Evolutionary conservation across 2,113 vertebrate species (phyloP).

Genomic region (Macaca fascicularis): DNA sequence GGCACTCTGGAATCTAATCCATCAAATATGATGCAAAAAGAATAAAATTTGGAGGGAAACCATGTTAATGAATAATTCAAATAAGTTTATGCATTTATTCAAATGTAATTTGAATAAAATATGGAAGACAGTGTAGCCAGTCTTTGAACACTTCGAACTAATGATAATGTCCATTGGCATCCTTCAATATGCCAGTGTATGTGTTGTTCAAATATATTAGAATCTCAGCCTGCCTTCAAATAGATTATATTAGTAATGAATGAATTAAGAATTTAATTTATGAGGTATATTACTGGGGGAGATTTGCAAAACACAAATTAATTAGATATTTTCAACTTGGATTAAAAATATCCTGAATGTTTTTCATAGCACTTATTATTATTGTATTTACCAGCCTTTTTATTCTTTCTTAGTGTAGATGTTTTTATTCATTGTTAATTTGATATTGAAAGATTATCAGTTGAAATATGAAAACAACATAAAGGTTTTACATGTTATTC

Average conservation of each 20-base stretch:
- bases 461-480: not conserved
- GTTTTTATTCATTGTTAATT: not conserved
- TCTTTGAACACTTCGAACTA: not conserved
- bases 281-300: not conserved
- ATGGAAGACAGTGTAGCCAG: not conserved
- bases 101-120: not conserved
- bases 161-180: not conserved
- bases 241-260: not conserved
- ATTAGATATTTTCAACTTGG: not conserved
- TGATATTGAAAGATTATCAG: not conserved
- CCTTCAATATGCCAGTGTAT: not conserved
- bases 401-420: not conserved
- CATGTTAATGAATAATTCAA: not conserved
- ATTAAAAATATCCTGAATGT: not conserved
- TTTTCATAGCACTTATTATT: not conserved
- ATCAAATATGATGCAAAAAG: not conserved
- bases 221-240: not conserved
- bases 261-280: not conserved
- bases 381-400: not conserved
- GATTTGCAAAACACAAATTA: not conserved
- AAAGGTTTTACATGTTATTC: not conserved
- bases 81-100: not conserved
- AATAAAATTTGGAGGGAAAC: not conserved
- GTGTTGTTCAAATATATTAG: not conserved
- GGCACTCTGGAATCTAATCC: not conserved